These are phyloP conservation scores for Arizona elegans DNA, from an alignment of 2,113 vertebrate genomes.

Conservation along the genomic window DNA sequence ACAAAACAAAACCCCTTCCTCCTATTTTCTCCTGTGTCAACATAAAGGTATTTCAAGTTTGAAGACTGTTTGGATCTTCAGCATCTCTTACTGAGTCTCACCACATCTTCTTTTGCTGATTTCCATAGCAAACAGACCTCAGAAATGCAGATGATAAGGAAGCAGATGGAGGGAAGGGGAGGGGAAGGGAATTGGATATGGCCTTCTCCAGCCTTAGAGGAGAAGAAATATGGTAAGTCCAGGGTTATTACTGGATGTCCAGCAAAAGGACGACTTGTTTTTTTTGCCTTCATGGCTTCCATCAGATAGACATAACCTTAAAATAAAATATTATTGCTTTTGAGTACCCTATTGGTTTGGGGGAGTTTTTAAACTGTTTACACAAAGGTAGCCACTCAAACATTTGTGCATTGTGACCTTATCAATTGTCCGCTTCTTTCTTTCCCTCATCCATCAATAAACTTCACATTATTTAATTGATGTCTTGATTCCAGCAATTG, in stretches of 20 bases:
- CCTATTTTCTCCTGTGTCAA: background rate
- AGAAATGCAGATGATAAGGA: background rate
- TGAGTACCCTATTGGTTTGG: background rate
- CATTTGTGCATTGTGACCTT: background rate
- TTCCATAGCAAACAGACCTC: background rate
- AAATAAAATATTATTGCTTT: background rate
- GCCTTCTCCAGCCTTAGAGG: background rate
- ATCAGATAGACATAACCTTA: background rate
- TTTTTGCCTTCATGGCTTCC: background rate
- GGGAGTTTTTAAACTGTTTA: background rate
- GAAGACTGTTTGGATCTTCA: background rate
- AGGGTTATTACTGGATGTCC: background rate
- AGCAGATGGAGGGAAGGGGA: background rate
- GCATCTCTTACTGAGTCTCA: background rate
- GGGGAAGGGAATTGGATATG: background rate
- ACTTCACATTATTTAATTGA: background rate
- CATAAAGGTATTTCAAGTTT: background rate
- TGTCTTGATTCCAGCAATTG: background rate
- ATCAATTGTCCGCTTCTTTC: background rate
- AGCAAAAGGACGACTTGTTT: background rate
- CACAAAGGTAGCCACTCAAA: background rate
- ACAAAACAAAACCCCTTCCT: background rate
- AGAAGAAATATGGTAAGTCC: background rate
- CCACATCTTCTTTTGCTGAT: background rate
- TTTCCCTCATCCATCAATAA: background rate